Base-by-base conservation (phyloP, 2,113 vertebrate genomes). In the Sceloporus tristichus region DNA sequence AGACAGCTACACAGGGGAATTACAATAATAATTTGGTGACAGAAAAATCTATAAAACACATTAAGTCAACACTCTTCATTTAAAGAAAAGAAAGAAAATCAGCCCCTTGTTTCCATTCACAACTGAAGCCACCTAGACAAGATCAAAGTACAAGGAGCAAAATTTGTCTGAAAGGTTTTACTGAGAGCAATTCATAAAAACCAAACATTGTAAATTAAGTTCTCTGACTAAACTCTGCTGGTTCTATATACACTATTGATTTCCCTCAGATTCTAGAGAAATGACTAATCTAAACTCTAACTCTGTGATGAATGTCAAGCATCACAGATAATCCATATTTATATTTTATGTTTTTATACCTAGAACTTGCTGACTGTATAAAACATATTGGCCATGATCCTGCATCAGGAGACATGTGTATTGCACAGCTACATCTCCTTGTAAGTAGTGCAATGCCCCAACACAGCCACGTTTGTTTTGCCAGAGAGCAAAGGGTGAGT, bases 41-140 rank as follows among this genome's bases (percentile, higher is more conserved):
- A 95, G 90, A 92, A 96, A 88, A 95, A 96, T 94, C 96, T 90
- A 94, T 96, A 94, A 94, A 95, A 94, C 87, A 93, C 89, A 95
- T 94, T 95, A 95, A 93, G n/a, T 19, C 81, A 87, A 89, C 86
- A 82, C 19, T 59, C 25, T 87, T 95, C 82, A 87, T 87, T 93
- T 90, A 88, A 84, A 7, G 53, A 56, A 85, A 86, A 77, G 48
- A 81, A 68, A 70, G 27, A 86, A 82, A 78, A 59, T 68, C 74
- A 84, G 29, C 25, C 19, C 10, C 5, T 77, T 93, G 78, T 77
- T 93, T 94, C 29, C 3, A 83, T 90, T 94, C 89, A 94, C 80
- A 92, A 85, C 23, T 90, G 11, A 53, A 93, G 88, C 91, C 88
- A 84, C 53, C 65, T n/a, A 87, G 78, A 77, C 56, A 93, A 91